Conservation (phyloP, 2,113 vertebrate genomes). For the Antennarius striatus region DNA sequence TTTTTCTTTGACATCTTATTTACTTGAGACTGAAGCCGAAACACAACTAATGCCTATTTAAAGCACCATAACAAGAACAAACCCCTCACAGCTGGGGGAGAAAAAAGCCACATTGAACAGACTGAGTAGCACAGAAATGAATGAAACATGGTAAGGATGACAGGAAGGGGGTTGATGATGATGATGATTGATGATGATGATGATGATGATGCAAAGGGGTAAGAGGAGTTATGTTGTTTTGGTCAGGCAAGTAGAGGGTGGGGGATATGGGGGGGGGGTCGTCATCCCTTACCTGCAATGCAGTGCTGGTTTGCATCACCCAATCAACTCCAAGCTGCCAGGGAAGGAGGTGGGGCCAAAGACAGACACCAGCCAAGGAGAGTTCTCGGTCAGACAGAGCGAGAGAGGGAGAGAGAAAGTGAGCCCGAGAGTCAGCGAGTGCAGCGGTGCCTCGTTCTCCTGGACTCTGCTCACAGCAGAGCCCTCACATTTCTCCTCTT, state of each 20-base stretch:
- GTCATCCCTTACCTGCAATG: conserved; percentile 87
- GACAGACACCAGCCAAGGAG: conserved; percentile 75
- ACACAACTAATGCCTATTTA: too few species aligned
- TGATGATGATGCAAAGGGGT: conserved; percentile 9
- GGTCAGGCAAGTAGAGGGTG: conserved; percentile 40
- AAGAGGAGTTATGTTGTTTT: conserved; percentile 56
- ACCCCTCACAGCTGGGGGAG: too few species aligned
- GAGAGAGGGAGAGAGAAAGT: conserved; percentile 17
- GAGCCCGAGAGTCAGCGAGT: conserved; percentile 41
- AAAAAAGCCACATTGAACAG: too few species aligned
- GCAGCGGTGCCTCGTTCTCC: conserved; percentile 49
- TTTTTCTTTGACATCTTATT: too few species aligned
- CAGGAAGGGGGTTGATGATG: not conserved
- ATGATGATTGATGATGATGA: conserved; percentile 10
- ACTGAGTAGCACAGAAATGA: too few species aligned
- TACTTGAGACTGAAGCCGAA: too few species aligned
- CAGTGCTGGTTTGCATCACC: conserved; percentile 83
- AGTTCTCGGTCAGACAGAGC: conserved; percentile 68
- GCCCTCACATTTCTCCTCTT: conserved; percentile 51
- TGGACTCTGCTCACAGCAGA: conserved; percentile 44
- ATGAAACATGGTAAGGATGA: not conserved
- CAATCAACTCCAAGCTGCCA: conserved; percentile 76
- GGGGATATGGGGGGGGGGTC: conserved; percentile 26
- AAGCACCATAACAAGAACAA: too few species aligned
- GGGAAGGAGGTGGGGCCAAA: conserved; percentile 59